Evolutionary conservation across 2,113 vertebrate species (phyloP), one percentile per base, ranked within the genome.

Genomic region (Sapajus apella): DNA sequence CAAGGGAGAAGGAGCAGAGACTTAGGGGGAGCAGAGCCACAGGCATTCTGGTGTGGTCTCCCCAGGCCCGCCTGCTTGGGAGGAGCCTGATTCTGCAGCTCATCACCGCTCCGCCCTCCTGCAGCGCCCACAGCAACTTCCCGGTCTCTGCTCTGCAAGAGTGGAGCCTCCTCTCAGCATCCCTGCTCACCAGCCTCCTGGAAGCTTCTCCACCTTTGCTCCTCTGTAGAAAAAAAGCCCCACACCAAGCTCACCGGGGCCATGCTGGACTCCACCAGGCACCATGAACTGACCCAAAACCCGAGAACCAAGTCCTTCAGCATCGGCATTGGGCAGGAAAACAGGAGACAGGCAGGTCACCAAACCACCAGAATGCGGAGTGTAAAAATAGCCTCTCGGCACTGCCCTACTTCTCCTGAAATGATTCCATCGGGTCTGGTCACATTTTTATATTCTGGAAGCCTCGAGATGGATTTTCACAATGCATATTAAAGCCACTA

Each of bases 401-500:
- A 3, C 23, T 12, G 66, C 66, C 35, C 5, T 1, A 3, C 43
- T 27, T 73, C 85, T 11, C 25, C 64, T 1, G n/a, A 40, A 47
- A 13, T 10, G 0, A n/a, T 66, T 18, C 25, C 45, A 1, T 1
- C 2, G 47, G 9, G 1, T 66, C 66, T 32, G 5, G 2, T n/a
- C 87, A 30, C 32, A 21, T 43, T 25, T 68, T 83, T 43, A 35
- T 2, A n/a, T 56, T 35, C 83, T 47, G 64, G 61, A 80, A 47
- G 43, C 58, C n/a, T 27, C 4, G 27, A 13, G 9, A 43, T 0
- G n/a, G 20, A 43, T 75, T 94, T 56, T 58, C 64, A 30, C 43
- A 2, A 43, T 0, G 27, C 37, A 25, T 2, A 3, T 35, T 7
- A 68, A 56, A 81, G 18, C 23, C 73, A 3, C 10, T 1, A 2